Conservation (phyloP, 2,797 vertebrate species). For the Denticeps clupeoides region DNA sequence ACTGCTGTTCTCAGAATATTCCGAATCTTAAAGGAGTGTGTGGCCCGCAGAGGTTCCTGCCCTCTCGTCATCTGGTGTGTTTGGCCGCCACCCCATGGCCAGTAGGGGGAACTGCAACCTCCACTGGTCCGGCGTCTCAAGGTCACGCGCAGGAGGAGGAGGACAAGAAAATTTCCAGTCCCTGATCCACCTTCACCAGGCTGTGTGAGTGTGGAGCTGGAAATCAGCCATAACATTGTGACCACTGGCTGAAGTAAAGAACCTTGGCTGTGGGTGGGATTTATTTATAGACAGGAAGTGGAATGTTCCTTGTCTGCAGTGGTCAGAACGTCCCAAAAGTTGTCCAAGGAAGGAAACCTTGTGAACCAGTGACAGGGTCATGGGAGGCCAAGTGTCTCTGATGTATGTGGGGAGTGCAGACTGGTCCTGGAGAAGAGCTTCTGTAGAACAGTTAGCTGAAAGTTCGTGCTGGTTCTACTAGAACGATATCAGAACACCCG, state of each 20-base stretch:
- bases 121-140: slow-evolving; percentile 30
- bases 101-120: slow-evolving; percentile 29
- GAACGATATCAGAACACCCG: too few species aligned
- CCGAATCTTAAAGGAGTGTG: neutral
- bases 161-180: slow-evolving; percentile 15
- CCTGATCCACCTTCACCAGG: too few species aligned
- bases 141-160: slow-evolving; percentile 32
- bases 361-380: too few species aligned
- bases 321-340: neutral
- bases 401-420: too few species aligned
- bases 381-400: too few species aligned
- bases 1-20: neutral
- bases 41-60: neutral
- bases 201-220: slow-evolving; percentile 6
- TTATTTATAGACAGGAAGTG: slow-evolving; percentile 5
- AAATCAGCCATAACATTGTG: too few species aligned
- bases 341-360: too few species aligned
- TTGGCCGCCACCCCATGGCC: slow-evolving; percentile 38
- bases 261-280: neutral
- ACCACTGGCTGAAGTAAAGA: too few species aligned
- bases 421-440: too few species aligned
- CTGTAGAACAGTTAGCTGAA: too few species aligned
- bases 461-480: too few species aligned
- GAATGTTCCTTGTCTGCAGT: slow-evolving; percentile 8
- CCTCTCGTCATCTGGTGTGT: slow-evolving; percentile 12